Percentiles rank a stretch among this genome's conserved stretches.
Evolutionary conservation across 1,140 invertebrate species (phyloP).

Genomic region (Lordiphosa mommai): DNA sequence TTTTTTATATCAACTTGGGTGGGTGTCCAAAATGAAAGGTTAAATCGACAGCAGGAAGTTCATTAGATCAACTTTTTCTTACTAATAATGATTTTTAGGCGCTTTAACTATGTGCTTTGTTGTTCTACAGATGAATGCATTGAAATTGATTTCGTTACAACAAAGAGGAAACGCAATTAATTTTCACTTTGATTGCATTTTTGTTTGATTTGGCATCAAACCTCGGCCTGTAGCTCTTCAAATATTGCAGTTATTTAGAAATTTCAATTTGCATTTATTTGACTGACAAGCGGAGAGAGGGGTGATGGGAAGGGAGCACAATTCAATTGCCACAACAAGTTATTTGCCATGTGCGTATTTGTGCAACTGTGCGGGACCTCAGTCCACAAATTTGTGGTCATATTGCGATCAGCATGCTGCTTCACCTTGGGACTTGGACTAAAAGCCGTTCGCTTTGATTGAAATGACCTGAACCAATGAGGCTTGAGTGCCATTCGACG

Average conservation of each 20-base stretch:
- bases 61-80: slow-evolving; percentile 50
- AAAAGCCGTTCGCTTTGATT: slow-evolving; percentile 36
- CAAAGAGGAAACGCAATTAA: slow-evolving; percentile 50
- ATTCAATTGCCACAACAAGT: slow-evolving; percentile 31
- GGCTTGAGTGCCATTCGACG: slow-evolving; percentile 30
- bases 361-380: slow-evolving; percentile 14
- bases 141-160: slow-evolving; percentile 24
- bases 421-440: slow-evolving; percentile 8
- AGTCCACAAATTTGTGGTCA: slow-evolving; percentile 18
- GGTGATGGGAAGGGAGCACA: background rate
- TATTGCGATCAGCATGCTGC: slow-evolving; percentile 11
- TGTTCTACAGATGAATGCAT: slow-evolving; percentile 1
- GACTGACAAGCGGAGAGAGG: background rate
- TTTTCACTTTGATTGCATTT: slow-evolving; percentile 65
- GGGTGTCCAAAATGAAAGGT: slow-evolving; percentile 40
- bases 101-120: slow-evolving; percentile 12
- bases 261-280: slow-evolving; percentile 55
- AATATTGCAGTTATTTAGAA: slow-evolving; percentile 60
- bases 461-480: slow-evolving; percentile 48
- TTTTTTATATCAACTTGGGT: slow-evolving; percentile 12
- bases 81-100: background rate
- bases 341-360: slow-evolving; percentile 41
- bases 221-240: slow-evolving; percentile 23
- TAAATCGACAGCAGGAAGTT: slow-evolving; percentile 63
- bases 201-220: slow-evolving; percentile 50